Base-by-base conservation (phyloP, 2,113 vertebrate genomes). In the Mugil cephalus region DNA sequence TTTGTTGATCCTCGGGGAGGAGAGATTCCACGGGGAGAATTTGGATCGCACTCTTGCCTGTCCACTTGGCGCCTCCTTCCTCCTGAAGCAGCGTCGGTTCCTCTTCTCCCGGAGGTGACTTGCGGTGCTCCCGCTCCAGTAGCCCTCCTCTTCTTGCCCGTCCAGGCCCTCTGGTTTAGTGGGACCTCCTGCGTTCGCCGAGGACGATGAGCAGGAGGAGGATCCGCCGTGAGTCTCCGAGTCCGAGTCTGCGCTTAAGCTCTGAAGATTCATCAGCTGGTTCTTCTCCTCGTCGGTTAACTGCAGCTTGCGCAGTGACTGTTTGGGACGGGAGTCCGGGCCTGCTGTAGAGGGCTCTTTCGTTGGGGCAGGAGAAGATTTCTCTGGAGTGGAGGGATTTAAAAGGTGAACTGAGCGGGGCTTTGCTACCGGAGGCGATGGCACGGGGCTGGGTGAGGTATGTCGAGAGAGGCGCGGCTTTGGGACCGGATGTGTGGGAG, bases 11-110 rank as follows among this genome's bases (percentile, higher is more conserved):
- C 94, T 86, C 0, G 94, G 94, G 0, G 94, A 95, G 0, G 93
- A 94, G 0, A 95, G 88, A 53, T 94, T 95, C 94, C 94, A 94
- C 4, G 94, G 94, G 10, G 94, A 95, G 45, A 95, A 95, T 83
- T 94, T 95, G 50, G 94, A 94, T 8, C 93, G 82, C 0, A 88
- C 60, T 70, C 75, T 85, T 21, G 50, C 74, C 74, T 87, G 90
- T 9, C 79, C 77, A 0, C 52, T 76, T 0, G 87, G 90, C 46
- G 91, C 90, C 34, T 93, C 93, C 72, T 93, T 95, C 18, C 73
- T 88, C 50, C 48, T 91, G 62, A 93, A 88, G 54, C 93, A 93
- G 35, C 80, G 86, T 0, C 93, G 87, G 19, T 92, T 87, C 50
- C 48, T 90, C 13, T 85, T 89, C 14, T 92, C 91, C 3, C 91